Evolutionary conservation across 92 coral and sea anemone species (phyloP), one percentile per base, ranked within the genome.

Genomic region (Phenganax subtilis): DNA sequence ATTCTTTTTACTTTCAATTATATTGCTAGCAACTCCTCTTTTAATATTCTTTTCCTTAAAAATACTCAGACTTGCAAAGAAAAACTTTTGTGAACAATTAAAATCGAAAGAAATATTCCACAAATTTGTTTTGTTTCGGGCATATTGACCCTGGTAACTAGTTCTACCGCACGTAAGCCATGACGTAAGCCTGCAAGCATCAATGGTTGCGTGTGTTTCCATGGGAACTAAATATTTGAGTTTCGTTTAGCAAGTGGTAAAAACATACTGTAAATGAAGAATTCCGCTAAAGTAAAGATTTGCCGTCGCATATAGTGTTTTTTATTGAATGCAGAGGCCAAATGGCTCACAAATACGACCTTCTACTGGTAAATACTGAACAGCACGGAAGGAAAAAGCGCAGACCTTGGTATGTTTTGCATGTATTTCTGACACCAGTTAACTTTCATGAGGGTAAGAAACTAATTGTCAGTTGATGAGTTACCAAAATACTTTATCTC

Each of bases 331-430:
- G 47, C 12, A 12, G 12, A 86, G 17, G 65, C 86, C 90, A 90
- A 70, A 94, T 94, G 98, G 97, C 98, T 89, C 91, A 94, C 88
- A 94, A 94, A 84, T 94, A 94, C 69, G 98, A 94, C 55, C 90
- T 94, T 80, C 92, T 94, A 76, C 93, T 94, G 53, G 98, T 94
- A 61, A 89, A 92, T 64, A 94, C 98, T 27, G 90, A 92, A 72
- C 85, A 87, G 82, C 91, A 94, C 64, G 90, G 83, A 79, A 89
- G 89, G 80, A 94, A 92, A 80, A 83, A 92, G 54, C 91, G 75
- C 10, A 80, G 89, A 54, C 90, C 92, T 61, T 94, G 98, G 98
- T 94, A 85, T 75, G 91, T 75, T 81, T 75, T n/a, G n/a, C 47
- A 37, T 37, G 47, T 37, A 4, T 37, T 37, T 37, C 47, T 37